Conservation (phyloP, 2,113 vertebrate species). For the Egretta garzetta region DNA sequence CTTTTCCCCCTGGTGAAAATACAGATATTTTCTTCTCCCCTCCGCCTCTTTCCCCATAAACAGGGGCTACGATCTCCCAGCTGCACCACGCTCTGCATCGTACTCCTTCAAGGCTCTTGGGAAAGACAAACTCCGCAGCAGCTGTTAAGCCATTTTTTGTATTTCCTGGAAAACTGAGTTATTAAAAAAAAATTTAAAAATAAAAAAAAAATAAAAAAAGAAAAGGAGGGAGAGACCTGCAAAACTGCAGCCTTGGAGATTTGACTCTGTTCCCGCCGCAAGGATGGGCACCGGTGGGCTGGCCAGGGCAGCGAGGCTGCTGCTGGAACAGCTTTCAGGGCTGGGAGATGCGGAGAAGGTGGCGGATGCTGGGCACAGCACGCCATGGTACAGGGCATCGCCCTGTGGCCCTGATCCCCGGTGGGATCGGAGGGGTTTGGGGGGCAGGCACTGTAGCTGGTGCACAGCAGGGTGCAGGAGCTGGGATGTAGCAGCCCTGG, state of each 20-base stretch:
- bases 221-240: neutral
- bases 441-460: neutral
- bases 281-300: neutral
- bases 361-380: neutral
- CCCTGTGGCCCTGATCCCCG: rapidly evolving
- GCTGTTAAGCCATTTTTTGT: neutral
- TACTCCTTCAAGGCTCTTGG: neutral
- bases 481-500: neutral
- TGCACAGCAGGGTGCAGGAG: rapidly evolving
- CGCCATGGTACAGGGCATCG: neutral
- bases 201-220: neutral
- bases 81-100: neutral
- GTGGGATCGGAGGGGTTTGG: rapidly evolving
- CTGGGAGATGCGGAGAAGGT: neutral
- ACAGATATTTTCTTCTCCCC: neutral
- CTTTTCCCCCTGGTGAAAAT: constrained; percentile 4
- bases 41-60: neutral
- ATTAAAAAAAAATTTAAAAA: neutral
- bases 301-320: neutral
- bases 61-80: neutral
- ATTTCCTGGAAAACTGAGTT: neutral
- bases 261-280: neutral
- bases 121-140: neutral
- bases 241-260: neutral
- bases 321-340: neutral